These are phyloP conservation scores for Drosophila repleta DNA, from an alignment of 1,140 invertebrate species.

Conservation along the genomic window DNA sequence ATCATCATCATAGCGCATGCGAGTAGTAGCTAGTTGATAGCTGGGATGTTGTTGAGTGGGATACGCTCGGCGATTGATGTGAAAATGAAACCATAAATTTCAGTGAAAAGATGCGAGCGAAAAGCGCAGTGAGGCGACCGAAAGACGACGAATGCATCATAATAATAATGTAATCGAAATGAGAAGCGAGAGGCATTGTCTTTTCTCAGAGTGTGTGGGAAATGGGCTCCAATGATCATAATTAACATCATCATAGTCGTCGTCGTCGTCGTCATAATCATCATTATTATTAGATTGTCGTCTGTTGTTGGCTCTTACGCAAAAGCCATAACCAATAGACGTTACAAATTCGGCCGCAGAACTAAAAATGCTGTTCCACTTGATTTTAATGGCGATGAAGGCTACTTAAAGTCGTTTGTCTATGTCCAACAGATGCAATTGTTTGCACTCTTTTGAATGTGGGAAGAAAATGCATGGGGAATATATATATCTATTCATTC, in stretches of 20 bases:
- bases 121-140: constrained; percentile 22
- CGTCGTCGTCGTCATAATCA: neutral
- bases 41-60: constrained; percentile 29
- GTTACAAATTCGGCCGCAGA: constrained; percentile 26
- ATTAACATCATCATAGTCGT: neutral
- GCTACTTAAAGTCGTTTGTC: no score
- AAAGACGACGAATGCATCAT: constrained; percentile 34
- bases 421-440: no score
- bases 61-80: constrained; percentile 47
- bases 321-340: constrained; percentile 31
- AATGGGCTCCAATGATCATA: constrained; percentile 28
- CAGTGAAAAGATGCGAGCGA: constrained; percentile 37
- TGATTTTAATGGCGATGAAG: neutral
- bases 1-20: constrained; percentile 59
- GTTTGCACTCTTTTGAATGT: no score
- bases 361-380: constrained; percentile 5
- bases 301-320: constrained; percentile 17
- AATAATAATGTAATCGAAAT: constrained; percentile 53
- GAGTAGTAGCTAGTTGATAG: constrained; percentile 18
- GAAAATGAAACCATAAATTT: constrained; percentile 65
- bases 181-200: constrained; percentile 53
- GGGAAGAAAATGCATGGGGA: no score
- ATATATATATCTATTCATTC: no score
- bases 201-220: constrained; percentile 40
- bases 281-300: neutral